These are phyloP conservation scores for Plumapathes pennacea DNA, from an alignment of 92 coral and sea anemone genomes.

Conservation along the genomic window DNA sequence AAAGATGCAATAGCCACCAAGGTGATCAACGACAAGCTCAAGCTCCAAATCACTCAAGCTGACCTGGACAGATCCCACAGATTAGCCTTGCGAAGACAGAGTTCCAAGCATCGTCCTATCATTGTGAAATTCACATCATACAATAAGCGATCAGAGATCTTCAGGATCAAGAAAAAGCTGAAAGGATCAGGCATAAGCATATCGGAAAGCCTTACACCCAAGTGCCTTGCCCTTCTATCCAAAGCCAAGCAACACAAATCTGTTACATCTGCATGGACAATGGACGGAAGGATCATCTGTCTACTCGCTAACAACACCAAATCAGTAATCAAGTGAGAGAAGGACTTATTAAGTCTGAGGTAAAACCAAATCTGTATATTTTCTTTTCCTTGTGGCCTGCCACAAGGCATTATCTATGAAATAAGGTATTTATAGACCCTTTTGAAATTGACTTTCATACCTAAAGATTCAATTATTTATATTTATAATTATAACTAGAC, in stretches of 20 bases:
- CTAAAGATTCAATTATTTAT: neutral
- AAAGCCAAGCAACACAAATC: constrained; percentile 3
- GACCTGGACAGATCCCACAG: constrained; percentile 25
- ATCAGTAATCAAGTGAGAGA: neutral
- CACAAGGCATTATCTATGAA: neutral
- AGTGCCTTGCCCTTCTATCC: constrained; percentile 5
- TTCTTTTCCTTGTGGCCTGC: no score
- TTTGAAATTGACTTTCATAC: no score
- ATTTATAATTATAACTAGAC: neutral
- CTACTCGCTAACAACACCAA: constrained; percentile 2
- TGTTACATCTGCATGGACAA: constrained; percentile 31
- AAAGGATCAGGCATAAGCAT: constrained; percentile 39
- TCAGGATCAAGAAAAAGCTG: constrained; percentile 12
- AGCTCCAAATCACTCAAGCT: neutral
- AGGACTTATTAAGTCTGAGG: constrained; percentile 2
- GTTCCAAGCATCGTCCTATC: constrained; percentile 9
- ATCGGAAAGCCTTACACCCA: constrained; percentile 17
- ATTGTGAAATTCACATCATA: constrained; percentile 25
- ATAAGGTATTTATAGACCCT: no score
- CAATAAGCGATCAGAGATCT: constrained; percentile 3
- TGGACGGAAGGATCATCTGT: constrained; percentile 26
- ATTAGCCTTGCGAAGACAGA: neutral
- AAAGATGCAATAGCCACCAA: constrained; percentile 3
- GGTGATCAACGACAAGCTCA: constrained; percentile 11
- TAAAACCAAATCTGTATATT: neutral